phyloP scores from a whole-genome alignment of 2,888 invertebrate genomes.

The Eurytoma californica region DNA sequence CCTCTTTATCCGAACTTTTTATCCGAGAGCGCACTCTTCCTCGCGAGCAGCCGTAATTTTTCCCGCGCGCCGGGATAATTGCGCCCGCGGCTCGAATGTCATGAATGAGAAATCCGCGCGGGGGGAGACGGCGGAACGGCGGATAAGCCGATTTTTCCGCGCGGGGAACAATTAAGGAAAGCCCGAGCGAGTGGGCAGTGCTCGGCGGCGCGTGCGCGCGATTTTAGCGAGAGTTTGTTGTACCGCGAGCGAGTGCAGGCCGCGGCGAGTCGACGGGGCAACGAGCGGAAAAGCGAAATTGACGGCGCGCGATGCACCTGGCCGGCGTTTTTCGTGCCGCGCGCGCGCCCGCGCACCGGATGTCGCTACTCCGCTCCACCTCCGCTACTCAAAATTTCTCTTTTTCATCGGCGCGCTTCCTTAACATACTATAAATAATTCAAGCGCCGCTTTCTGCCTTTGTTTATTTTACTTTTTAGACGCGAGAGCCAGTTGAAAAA shows the following conservation, averaged over 20 bases:
- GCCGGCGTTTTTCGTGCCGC: conserved; percentile 13
- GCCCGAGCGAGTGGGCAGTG: neutral
- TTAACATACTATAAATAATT: neutral
- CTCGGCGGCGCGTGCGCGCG: neutral
- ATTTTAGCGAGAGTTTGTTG: conserved; percentile 7
- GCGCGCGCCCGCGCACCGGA: conserved; percentile 7
- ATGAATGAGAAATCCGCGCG: neutral
- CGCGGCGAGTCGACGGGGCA: conserved; percentile 2
- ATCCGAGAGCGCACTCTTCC: too few relatives aligned
- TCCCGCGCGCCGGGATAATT: too few relatives aligned
- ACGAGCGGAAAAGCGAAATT: conserved; percentile 48
- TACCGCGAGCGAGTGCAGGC: neutral
- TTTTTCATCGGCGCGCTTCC: conserved; percentile 4
- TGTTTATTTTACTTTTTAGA: neutral
- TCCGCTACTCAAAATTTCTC: conserved; percentile 27
- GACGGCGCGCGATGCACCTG: conserved; percentile 17
- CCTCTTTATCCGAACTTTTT: too few relatives aligned
- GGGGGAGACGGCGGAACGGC: too few relatives aligned
- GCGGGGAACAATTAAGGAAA: conserved; percentile 29
- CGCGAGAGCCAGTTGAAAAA: too few relatives aligned
- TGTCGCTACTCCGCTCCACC: conserved; percentile 12
- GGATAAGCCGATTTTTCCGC: conserved; percentile 11
- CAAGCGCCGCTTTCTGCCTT: neutral
- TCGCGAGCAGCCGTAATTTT: too few relatives aligned
- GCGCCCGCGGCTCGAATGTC: neutral